These are phyloP conservation scores for Ypsolopha sequella DNA, from an alignment of 2,888 invertebrate genomes.

Conservation along the genomic window DNA sequence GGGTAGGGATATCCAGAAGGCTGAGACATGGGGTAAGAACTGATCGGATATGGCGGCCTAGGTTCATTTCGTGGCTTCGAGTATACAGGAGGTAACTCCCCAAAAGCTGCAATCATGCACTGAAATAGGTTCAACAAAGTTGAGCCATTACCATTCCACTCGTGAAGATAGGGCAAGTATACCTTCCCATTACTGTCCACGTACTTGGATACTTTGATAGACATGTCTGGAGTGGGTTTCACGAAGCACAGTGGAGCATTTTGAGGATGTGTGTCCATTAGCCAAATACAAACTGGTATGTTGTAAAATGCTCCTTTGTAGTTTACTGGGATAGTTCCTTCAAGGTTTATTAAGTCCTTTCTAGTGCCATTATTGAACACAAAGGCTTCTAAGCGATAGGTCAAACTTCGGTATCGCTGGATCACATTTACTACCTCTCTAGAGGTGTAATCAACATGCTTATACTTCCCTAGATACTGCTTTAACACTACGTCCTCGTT, in stretches of 20 bases:
- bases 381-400: conserved; percentile 61
- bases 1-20: conserved; percentile 42
- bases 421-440: conserved; percentile 57
- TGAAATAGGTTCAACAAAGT: conserved; percentile 91
- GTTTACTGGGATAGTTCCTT: conserved; percentile 93
- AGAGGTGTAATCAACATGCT: conserved; percentile 53
- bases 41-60: conserved; percentile 71
- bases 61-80: conserved; percentile 74
- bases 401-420: conserved; percentile 54
- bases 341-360: conserved; percentile 85
- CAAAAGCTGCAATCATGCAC: conserved; percentile 92
- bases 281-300: conserved; percentile 96
- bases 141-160: conserved; percentile 88
- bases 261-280: conserved; percentile 97
- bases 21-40: conserved; percentile 21
- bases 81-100: conserved; percentile 95
- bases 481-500: conserved; percentile 53
- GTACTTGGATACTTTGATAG: conserved; percentile 93
- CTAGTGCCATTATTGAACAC: conserved; percentile 90
- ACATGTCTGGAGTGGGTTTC: conserved; percentile 95
- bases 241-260: conserved; percentile 97
- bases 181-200: conserved; percentile 97
- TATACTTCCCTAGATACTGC: conserved; percentile 54
- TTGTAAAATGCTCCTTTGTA: conserved; percentile 93
- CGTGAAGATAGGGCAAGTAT: conserved; percentile 95